Base-by-base conservation (phyloP, 2,797 vertebrate species). In the Taeniopygia guttata region DNA sequence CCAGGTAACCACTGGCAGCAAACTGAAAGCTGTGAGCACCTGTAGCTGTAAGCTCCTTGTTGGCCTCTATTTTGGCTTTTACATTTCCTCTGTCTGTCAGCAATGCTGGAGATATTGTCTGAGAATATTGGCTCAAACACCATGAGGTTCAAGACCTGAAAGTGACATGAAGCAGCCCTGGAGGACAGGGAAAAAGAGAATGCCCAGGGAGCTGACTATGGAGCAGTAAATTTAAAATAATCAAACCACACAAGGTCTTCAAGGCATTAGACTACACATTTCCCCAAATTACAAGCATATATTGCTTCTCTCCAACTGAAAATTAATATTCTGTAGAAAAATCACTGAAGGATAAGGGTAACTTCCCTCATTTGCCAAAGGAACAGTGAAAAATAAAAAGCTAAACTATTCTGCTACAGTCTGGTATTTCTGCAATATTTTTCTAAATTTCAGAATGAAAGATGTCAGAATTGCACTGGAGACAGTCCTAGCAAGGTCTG, bases 231-330 rank as follows among this genome's bases (percentile, higher is more conserved):
- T n/a, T 73, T 62, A 52, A 69, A 73, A 83, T 29, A 69, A 90
- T 52, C 30, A 59, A 54, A 75, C n/a, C 26, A 48, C 2, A 5
- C 25, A 36, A 21, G 17, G 21, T 27, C 52, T 84, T 84, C 45
- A 76, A 73, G 55, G 45, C 27, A 51, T 62, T 59, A 36, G 60
- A 56, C 12, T 46, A 32, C 4, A 26, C 18, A 23, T 62, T 43
- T 29, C 23, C n/a, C 11, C 59, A 55, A 16, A 73, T 1, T 3
- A 64, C 21, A 88, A 60, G 48, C 17, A 67, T 4, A 46, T 18
- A 46, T 0, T 0, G 2, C 8, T 74, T 18, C 46, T 62, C 9
- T 69, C 43, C 38, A 63, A 83, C 1, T 19, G 46, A 45, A 82
- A 76, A 43, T 68, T 26, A 55, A 27, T 92, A 54, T 30, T 27